Conservation (phyloP, 2,888 invertebrate species). For the Antitype chi region DNA sequence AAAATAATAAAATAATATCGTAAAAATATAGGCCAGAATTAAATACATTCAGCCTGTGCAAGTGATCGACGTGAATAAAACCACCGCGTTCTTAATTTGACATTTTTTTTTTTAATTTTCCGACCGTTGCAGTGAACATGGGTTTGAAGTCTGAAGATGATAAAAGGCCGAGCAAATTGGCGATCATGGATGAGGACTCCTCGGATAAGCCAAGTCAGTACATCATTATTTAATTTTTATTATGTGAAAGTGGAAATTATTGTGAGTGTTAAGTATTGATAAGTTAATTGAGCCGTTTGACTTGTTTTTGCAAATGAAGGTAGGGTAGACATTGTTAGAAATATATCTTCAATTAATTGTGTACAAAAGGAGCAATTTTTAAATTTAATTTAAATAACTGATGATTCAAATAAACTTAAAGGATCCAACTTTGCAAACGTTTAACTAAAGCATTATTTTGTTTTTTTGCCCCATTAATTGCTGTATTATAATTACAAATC, state of each 20-base stretch:
- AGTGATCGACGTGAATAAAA: constrained; percentile 61
- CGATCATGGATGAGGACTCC: constrained; percentile 88
- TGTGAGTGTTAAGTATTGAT: constrained; percentile 15
- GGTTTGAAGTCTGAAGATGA: constrained; percentile 87
- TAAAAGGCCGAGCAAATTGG: constrained; percentile 88
- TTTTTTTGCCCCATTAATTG: not conserved
- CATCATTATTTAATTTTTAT: constrained; percentile 27
- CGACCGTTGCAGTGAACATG: constrained; percentile 81
- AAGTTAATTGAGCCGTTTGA: constrained; percentile 15
- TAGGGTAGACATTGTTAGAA: not conserved
- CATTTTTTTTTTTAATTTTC: constrained; percentile 62
- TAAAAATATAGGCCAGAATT: constrained; percentile 16
- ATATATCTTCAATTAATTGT: not conserved
- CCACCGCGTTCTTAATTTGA: constrained; percentile 64
- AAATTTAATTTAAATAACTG: not conserved
- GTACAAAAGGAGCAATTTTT: not conserved
- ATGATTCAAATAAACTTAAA: not conserved
- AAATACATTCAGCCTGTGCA: constrained; percentile 42
- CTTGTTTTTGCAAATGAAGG: constrained; percentile 25
- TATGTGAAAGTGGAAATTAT: constrained; percentile 33
- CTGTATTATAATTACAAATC: not conserved
- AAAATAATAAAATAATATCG: not conserved
- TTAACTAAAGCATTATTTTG: not conserved
- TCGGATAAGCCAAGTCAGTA: constrained; percentile 85
- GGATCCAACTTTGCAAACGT: not conserved